phyloP scores from a whole-genome alignment of 1,140 invertebrate species.

The Orius insidiosus region DNA sequence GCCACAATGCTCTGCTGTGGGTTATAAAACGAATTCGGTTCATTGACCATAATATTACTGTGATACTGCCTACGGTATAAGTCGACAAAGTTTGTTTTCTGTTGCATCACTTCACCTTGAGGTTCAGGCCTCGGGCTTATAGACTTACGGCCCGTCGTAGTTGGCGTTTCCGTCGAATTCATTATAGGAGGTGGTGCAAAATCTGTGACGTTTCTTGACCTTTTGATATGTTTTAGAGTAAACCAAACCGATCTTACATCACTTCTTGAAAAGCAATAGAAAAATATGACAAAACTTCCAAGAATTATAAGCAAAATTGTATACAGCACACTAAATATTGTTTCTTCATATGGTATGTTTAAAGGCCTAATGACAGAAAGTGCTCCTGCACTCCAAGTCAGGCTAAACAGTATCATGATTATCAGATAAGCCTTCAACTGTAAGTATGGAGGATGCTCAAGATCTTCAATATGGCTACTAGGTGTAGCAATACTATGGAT shows the following conservation, averaged over 20 bases:
- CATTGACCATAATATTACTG: conserved; percentile 49
- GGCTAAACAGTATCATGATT: conserved; percentile 55
- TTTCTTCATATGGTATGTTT: conserved; percentile 47
- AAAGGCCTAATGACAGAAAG: conserved; percentile 49
- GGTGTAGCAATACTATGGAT: conserved; percentile 39
- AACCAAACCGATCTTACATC: conserved; percentile 59
- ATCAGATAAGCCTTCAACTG: conserved; percentile 66
- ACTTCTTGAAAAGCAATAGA: conserved; percentile 65
- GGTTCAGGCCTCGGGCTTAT: conserved; percentile 25
- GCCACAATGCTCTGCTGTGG: conserved; percentile 82
- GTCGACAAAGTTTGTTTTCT: conserved; percentile 43
- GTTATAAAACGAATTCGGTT: conserved; percentile 77
- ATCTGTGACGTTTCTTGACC: conserved; percentile 18
- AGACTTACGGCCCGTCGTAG: conserved; percentile 27
- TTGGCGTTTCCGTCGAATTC: conserved; percentile 15
- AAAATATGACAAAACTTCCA: conserved; percentile 64
- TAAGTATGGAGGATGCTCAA: conserved; percentile 59
- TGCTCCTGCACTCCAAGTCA: conserved; percentile 56
- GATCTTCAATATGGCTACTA: conserved; percentile 57
- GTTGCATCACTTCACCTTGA: conserved; percentile 24
- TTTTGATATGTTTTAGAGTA: conserved; percentile 29
- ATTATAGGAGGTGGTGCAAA: conserved; percentile 14
- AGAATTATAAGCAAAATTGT: conserved; percentile 48
- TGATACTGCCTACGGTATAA: conserved; percentile 50
- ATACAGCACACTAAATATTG: conserved; percentile 58